Conservation (phyloP, 2,888 invertebrate genomes). For the Altica lythri region DNA sequence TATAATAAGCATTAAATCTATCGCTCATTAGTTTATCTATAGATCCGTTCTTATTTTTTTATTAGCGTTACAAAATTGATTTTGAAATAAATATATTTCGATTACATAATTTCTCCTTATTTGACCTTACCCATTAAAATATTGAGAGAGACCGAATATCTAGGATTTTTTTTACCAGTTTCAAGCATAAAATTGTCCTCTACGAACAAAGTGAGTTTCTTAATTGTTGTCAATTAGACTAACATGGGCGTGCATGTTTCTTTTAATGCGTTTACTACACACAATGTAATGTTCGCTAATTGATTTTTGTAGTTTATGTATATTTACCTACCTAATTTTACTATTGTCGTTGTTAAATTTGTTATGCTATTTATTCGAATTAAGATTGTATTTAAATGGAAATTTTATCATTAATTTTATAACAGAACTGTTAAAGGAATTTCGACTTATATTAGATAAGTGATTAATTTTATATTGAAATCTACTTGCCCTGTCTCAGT, state of each 20-base stretch:
- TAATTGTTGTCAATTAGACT: constrained; percentile 8
- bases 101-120: constrained; percentile 11
- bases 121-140: constrained; percentile 7
- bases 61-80: constrained; percentile 2
- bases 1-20: no score
- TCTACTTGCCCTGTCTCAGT: no score
- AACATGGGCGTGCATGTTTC: background rate
- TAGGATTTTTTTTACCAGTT: background rate
- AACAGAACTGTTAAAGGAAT: no score
- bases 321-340: no score
- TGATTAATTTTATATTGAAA: no score
- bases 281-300: constrained; percentile 1
- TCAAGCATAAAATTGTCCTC: constrained; percentile 1
- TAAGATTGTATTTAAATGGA: no score
- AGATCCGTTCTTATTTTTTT: constrained; percentile 7
- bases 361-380: constrained; percentile 1
- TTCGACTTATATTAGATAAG: no score
- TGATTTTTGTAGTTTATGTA: background rate
- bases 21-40: no score
- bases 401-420: no score
- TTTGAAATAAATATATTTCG: constrained; percentile 9
- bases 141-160: constrained; percentile 3
- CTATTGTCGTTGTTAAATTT: no score
- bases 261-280: background rate
- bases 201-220: background rate